A percentile compares a stretch with the other conserved stretches of the same genome.
phyloP scores from a whole-genome alignment of 2,888 invertebrate genomes.

The Parnassius apollo region DNA sequence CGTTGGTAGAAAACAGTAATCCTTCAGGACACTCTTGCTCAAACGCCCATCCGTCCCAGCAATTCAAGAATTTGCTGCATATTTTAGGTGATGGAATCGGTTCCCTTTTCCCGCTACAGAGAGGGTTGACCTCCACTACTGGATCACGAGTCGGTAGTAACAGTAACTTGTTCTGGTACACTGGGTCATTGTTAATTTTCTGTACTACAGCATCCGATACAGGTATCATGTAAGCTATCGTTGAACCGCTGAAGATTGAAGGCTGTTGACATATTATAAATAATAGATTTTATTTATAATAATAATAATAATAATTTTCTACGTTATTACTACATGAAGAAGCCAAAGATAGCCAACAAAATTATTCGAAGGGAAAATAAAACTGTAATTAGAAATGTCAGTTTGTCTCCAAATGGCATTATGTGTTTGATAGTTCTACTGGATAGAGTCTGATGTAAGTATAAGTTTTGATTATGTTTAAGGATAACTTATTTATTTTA shows the following conservation, averaged over 20 bases:
- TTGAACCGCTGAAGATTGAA: conserved; percentile 44
- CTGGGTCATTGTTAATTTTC: conserved; percentile 57
- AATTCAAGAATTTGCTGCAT: conserved; percentile 85
- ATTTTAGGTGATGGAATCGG: conserved; percentile 82
- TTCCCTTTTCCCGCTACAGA: conserved; percentile 76
- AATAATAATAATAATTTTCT: neutral
- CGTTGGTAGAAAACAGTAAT: conserved; percentile 80
- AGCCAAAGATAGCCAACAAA: too few species aligned
- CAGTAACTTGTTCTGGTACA: conserved; percentile 60
- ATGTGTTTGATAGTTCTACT: too few species aligned
- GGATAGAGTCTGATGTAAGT: too few species aligned
- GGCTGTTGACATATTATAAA: conserved; percentile 37
- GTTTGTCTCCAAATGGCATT: too few species aligned
- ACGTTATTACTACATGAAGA: too few species aligned
- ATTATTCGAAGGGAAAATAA: too few species aligned
- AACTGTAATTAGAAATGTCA: too few species aligned
- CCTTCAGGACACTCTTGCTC: conserved; percentile 85
- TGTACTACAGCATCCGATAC: conserved; percentile 67
- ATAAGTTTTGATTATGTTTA: too few species aligned
- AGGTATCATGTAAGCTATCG: conserved; percentile 63
- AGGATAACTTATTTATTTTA: too few species aligned
- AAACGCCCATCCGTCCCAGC: conserved; percentile 85
- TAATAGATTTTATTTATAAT: conserved; percentile 3
- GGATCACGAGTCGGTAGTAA: conserved; percentile 53
- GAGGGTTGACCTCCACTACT: conserved; percentile 51